phyloP scores from a whole-genome alignment of 2,113 vertebrate genomes.

The Chaetura pelagica region DNA sequence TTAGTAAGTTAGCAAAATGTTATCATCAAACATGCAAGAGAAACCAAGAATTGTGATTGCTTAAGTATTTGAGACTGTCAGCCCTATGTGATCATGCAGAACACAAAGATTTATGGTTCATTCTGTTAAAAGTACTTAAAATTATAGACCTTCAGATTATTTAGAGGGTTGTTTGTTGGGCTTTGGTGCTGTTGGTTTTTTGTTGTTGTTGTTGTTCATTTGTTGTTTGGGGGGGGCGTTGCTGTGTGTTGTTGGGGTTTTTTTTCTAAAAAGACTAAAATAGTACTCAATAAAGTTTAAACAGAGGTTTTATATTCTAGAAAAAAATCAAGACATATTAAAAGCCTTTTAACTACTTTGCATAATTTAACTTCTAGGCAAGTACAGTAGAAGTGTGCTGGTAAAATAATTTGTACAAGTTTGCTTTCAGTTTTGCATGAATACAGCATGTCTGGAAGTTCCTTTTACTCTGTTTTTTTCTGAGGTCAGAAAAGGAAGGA shows the following conservation, averaged over 20 bases:
- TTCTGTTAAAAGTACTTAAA: background rate
- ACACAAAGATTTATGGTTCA: background rate
- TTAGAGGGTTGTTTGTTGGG: background rate
- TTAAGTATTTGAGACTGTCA: background rate
- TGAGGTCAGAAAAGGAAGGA: background rate
- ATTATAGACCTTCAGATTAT: background rate
- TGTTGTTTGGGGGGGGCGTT: too few relatives aligned
- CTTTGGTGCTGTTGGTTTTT: background rate
- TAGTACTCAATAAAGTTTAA: background rate
- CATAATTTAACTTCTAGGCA: background rate
- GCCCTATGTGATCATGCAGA: background rate
- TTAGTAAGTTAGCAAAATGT: background rate
- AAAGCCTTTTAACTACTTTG: background rate
- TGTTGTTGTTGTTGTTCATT: background rate
- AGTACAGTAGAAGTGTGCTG: background rate
- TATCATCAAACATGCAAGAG: background rate
- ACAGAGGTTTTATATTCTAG: background rate
- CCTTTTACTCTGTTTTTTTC: background rate
- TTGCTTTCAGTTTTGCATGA: background rate
- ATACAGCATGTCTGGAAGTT: background rate
- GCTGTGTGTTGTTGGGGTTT: background rate
- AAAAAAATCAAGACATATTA: background rate
- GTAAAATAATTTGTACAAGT: background rate
- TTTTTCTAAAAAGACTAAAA: background rate
- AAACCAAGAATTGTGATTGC: background rate